Conservation (phyloP, 2,888 invertebrate species). For the Epinotia ramella region DNA sequence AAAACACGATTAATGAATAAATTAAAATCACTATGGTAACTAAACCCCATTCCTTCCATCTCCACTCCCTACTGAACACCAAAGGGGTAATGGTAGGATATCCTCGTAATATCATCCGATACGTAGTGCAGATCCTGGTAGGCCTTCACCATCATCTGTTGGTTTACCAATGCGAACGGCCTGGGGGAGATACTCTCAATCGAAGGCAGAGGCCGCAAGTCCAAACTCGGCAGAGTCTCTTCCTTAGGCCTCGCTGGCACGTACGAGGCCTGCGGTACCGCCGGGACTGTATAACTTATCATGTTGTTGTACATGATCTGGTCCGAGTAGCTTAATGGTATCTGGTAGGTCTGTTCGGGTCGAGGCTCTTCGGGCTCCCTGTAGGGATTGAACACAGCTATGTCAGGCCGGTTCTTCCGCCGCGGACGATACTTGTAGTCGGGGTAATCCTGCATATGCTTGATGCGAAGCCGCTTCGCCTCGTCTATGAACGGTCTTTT, state of each 20-base stretch:
- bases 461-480: constrained; percentile 90
- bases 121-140: constrained; percentile 80
- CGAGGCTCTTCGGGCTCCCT: constrained; percentile 70
- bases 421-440: constrained; percentile 89
- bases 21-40: constrained; percentile 15
- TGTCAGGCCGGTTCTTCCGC: constrained; percentile 85
- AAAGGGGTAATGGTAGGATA: constrained; percentile 80
- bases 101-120: constrained; percentile 76
- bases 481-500: constrained; percentile 96
- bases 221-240: constrained; percentile 67
- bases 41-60: neutral
- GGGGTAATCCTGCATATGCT: constrained; percentile 90
- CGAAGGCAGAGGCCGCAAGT: constrained; percentile 75
- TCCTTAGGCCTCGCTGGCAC: constrained; percentile 73
- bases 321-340: constrained; percentile 70
- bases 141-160: constrained; percentile 83
- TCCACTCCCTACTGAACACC: constrained; percentile 70
- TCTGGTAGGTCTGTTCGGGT: constrained; percentile 68
- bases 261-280: constrained; percentile 68
- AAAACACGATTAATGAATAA: neutral
- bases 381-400: constrained; percentile 65
- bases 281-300: constrained; percentile 74
- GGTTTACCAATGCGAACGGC: constrained; percentile 78
- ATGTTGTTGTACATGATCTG: constrained; percentile 79
- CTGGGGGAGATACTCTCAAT: constrained; percentile 81